Conservation (phyloP, 2,888 invertebrate genomes). For the Molanna angustata region DNA sequence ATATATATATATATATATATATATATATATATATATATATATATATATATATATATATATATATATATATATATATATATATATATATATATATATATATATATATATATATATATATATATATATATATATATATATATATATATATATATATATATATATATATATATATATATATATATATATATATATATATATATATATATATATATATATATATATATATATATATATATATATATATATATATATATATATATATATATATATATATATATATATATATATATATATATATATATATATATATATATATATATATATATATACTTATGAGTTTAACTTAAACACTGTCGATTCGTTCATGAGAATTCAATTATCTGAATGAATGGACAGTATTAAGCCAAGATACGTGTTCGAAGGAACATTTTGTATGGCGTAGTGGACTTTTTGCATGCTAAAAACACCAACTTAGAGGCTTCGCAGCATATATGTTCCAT, state of each 20-base stretch:
- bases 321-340: background rate
- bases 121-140: background rate
- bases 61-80: background rate
- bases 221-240: background rate
- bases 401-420: no score
- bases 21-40: background rate
- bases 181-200: background rate
- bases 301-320: background rate
- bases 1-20: background rate
- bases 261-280: background rate
- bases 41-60: background rate
- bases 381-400: no score
- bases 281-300: background rate
- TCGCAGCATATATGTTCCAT: no score
- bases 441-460: no score
- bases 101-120: background rate
- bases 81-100: background rate
- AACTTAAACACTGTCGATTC: no score
- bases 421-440: no score
- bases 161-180: background rate
- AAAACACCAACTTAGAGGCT: no score
- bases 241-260: background rate
- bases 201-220: background rate
- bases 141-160: background rate
- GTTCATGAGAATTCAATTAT: no score